Evolutionary conservation across 2,888 invertebrate species (phyloP).

Genomic region (Cataglyphis livida): DNA sequence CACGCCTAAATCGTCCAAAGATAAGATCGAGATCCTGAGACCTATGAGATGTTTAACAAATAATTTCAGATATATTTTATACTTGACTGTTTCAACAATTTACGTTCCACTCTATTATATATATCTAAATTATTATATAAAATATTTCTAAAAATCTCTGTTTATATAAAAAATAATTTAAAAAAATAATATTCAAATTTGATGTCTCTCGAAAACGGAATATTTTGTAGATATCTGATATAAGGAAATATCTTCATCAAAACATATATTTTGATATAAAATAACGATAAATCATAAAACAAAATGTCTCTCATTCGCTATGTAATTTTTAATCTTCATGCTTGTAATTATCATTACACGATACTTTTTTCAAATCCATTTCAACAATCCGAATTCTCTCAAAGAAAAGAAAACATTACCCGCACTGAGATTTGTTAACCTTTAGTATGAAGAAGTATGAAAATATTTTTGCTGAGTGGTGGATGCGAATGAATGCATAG

Average conservation of each 20-base stretch:
- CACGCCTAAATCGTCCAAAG: conserved; percentile 29
- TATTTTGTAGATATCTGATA: neutral
- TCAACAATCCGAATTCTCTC: neutral
- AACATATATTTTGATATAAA: neutral
- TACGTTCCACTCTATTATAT: neutral
- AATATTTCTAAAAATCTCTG: neutral
- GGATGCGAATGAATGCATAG: conserved; percentile 15
- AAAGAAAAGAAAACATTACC: conserved; percentile 24
- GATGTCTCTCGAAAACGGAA: conserved; percentile 1
- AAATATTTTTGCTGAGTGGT: conserved; percentile 39
- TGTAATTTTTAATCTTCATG: neutral
- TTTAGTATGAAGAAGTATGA: conserved; percentile 6
- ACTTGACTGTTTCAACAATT: neutral
- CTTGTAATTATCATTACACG: conserved; percentile 9
- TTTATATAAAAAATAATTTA: neutral
- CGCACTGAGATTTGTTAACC: conserved; percentile 10
- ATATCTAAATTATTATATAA: neutral
- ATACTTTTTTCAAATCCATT: conserved; percentile 11
- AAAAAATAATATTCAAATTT: neutral
- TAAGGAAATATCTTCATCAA: neutral
- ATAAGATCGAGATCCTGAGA: conserved; percentile 6
- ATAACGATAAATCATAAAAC: neutral
- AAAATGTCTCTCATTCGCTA: neutral
- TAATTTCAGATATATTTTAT: neutral
- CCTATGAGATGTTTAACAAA: neutral